Base-by-base conservation (phyloP, 1,140 invertebrate genomes). In the Halyomorpha halys region DNA sequence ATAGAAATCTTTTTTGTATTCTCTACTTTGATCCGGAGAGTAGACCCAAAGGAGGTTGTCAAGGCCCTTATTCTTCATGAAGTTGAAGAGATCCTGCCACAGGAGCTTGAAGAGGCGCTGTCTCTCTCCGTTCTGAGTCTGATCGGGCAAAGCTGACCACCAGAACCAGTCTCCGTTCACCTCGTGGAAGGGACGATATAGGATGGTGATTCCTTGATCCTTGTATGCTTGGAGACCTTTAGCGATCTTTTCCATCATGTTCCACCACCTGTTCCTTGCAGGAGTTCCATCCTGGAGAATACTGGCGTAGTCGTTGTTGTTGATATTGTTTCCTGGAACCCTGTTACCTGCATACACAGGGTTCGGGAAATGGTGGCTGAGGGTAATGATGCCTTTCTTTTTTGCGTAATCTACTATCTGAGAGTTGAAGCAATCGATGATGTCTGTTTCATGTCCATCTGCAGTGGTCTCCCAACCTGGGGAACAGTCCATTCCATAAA, bases 21-120 rank as follows among this genome's bases (percentile, higher is more conserved):
- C 19, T 19, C n/a, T 19, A 4, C 47, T 21, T 8, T 39, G 34
- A 39, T 39, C 19, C 2, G 47, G 19, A 13, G n/a, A 19, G 19
- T n/a, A 49, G n/a, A 49, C 19, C 47, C 47, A 49, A 49, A 49
- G n/a, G 47, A 49, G n/a, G 19, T 49, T 49, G 47, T 49, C 19
- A 3, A 39, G 11, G 34, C 34, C 34, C 13, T 39, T 39, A 1
- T 39, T 39, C 34, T 39, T 8, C 34, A 39, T 19, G 47, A 21
- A 49, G 19, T 49, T n/a, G 19, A 19, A 21, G 1, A 49, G 47
- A 18, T 49, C 47, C n/a, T 49, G n/a, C 47, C 47, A 49, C 3
- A 49, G 19, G 6, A 21, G 19, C 19, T 49, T 49, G 16, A n/a
- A 49, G n/a, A 49, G 19, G n/a, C 19, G n/a, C 19, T 19, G n/a